Evolutionary conservation across 2,888 invertebrate species (phyloP).

Genomic region (Cabera pusaria): DNA sequence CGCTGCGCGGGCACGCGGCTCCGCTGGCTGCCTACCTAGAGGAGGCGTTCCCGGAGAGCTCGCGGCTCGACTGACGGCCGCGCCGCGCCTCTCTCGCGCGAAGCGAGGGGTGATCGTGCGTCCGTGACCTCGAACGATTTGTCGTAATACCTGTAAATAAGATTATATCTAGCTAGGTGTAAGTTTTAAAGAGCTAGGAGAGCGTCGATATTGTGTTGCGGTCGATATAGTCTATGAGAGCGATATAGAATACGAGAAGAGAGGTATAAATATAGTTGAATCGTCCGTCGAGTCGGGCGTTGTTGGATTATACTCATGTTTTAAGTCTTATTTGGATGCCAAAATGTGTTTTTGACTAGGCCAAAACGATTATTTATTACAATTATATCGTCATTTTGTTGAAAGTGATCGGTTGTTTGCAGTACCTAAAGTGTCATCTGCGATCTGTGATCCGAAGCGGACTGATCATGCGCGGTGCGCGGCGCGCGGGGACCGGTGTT

Average conservation of each 20-base stretch:
- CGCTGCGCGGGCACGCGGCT: slow-evolving; percentile 56
- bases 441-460: too few species aligned
- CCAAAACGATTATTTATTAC: slow-evolving; percentile 62
- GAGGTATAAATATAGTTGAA: slow-evolving; percentile 55
- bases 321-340: slow-evolving; percentile 65
- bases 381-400: slow-evolving; percentile 34
- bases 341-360: slow-evolving; percentile 61
- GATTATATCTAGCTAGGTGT: slow-evolving; percentile 71
- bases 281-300: slow-evolving; percentile 58
- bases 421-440: slow-evolving; percentile 13
- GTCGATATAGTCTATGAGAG: slow-evolving; percentile 62
- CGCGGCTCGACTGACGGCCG: slow-evolving; percentile 70
- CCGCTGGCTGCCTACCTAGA: slow-evolving; percentile 63
- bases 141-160: slow-evolving; percentile 74
- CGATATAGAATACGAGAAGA: slow-evolving; percentile 49
- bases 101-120: slow-evolving; percentile 43
- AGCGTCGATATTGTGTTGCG: slow-evolving; percentile 76
- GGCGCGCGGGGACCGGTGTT: too few species aligned
- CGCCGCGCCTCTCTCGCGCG: too few species aligned
- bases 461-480: too few species aligned
- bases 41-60: slow-evolving; percentile 63
- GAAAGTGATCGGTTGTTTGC: slow-evolving; percentile 31
- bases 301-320: slow-evolving; percentile 65
- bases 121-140: slow-evolving; percentile 71
- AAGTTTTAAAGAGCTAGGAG: slow-evolving; percentile 73